phyloP scores from a whole-genome alignment of 2,113 vertebrate genomes.

The Chaetura pelagica region DNA sequence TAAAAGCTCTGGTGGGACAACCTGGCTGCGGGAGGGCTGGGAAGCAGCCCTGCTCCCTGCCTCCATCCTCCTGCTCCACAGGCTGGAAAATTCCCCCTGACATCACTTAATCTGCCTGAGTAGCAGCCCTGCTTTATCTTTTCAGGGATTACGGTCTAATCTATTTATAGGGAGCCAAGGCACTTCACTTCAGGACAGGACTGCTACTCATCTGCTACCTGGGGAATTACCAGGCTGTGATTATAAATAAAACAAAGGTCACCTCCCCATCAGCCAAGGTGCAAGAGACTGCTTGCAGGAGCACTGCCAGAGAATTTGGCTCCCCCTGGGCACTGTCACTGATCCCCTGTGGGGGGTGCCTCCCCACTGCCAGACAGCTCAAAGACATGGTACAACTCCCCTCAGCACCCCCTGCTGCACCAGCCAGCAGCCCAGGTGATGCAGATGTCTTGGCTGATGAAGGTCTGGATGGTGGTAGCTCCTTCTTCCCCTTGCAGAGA shows the following conservation, averaged over 20 bases:
- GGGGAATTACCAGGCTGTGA: background rate
- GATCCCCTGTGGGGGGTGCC: background rate
- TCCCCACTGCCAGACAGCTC: background rate
- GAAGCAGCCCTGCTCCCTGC: background rate
- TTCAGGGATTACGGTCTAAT: background rate
- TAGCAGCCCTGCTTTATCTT: background rate
- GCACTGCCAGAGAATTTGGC: background rate
- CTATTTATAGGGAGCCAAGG: background rate
- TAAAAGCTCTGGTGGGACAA: background rate
- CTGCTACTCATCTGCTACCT: background rate
- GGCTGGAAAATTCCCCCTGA: background rate
- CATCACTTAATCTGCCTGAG: background rate
- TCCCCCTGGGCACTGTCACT: background rate
- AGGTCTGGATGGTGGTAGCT: background rate
- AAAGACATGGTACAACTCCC: background rate
- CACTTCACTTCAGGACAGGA: background rate
- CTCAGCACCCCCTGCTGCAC: background rate
- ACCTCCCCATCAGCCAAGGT: background rate
- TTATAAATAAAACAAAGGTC: background rate
- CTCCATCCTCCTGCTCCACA: background rate
- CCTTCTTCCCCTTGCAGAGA: background rate
- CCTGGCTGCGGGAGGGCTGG: background rate
- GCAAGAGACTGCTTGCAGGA: background rate
- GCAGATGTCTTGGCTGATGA: background rate
- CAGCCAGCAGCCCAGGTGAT: accelerated